These are phyloP conservation scores for Papilio dardanus DNA, from an alignment of 1,140 invertebrate species.

Conservation along the genomic window DNA sequence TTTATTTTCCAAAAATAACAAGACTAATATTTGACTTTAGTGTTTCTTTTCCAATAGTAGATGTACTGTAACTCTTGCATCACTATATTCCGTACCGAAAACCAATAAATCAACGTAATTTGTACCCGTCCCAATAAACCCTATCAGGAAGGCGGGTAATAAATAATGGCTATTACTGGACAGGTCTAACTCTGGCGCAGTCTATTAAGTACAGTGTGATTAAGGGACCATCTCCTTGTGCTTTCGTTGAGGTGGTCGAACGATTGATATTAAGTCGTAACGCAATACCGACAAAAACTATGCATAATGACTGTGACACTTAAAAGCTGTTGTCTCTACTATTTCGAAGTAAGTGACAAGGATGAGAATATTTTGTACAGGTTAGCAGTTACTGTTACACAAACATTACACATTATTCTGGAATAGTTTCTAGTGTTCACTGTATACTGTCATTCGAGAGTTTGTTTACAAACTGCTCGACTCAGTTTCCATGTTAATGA, in stretches of 20 bases:
- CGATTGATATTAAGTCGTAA: constrained; percentile 22
- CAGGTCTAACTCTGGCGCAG: constrained; percentile 11
- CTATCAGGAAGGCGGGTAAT: constrained; percentile 16
- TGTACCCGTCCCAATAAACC: constrained; percentile 26
- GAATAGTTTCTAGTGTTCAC: constrained; percentile 15
- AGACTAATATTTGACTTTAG: too few species aligned
- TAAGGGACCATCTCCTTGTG: not conserved
- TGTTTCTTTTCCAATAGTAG: not conserved
- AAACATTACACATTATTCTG: constrained; percentile 19
- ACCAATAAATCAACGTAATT: constrained; percentile 31
- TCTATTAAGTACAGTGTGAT: constrained; percentile 34
- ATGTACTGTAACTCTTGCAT: not conserved
- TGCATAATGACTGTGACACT: not conserved
- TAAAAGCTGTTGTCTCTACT: not conserved
- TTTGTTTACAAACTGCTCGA: constrained; percentile 12
- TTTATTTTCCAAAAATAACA: too few species aligned
- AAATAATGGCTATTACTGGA: constrained; percentile 28
- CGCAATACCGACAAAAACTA: not conserved
- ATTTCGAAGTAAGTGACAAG: not conserved
- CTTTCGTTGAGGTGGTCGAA: constrained; percentile 3
- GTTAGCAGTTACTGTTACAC: not conserved
- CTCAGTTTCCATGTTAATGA: constrained; percentile 17
- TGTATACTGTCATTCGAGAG: constrained; percentile 18
- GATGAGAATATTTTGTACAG: not conserved
- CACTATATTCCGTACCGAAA: not conserved